Conservation (phyloP, 2,888 invertebrate species). For the Zygothrica quintamaculata region DNA sequence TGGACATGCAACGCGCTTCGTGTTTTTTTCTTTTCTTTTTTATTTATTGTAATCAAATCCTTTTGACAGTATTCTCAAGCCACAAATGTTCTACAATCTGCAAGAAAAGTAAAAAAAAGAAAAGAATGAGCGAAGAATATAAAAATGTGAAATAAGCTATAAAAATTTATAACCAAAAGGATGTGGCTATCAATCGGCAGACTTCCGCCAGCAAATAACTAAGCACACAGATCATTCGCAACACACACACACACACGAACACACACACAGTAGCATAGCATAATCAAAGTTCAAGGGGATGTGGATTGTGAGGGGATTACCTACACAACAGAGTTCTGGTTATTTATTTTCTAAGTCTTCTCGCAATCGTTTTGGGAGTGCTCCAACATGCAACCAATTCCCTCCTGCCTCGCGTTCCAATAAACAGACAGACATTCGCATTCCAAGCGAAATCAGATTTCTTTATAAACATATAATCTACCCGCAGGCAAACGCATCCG, state of each 20-base stretch:
- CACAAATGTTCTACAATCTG: slow-evolving; percentile 50
- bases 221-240: slow-evolving; percentile 49
- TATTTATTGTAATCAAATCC: no score
- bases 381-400: background rate
- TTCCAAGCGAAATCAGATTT: slow-evolving; percentile 81
- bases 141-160: slow-evolving; percentile 14
- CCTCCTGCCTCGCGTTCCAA: background rate
- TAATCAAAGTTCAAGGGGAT: no score
- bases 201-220: slow-evolving; percentile 64
- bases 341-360: no score
- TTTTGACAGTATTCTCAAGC: slow-evolving; percentile 21
- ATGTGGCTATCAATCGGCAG: slow-evolving; percentile 52
- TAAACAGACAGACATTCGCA: slow-evolving; percentile 64
- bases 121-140: no score
- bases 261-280: slow-evolving; percentile 5
- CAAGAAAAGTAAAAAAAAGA: slow-evolving; percentile 10
- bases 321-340: no score
- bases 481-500: slow-evolving; percentile 36
- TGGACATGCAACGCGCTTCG: slow-evolving; percentile 73
- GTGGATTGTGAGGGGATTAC: no score
- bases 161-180: slow-evolving; percentile 33
- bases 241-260: slow-evolving; percentile 12
- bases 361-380: no score
- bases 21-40: no score
- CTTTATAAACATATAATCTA: slow-evolving; percentile 70